phyloP scores from a whole-genome alignment of 2,888 invertebrate genomes.

The Physocephala rufipes region DNA sequence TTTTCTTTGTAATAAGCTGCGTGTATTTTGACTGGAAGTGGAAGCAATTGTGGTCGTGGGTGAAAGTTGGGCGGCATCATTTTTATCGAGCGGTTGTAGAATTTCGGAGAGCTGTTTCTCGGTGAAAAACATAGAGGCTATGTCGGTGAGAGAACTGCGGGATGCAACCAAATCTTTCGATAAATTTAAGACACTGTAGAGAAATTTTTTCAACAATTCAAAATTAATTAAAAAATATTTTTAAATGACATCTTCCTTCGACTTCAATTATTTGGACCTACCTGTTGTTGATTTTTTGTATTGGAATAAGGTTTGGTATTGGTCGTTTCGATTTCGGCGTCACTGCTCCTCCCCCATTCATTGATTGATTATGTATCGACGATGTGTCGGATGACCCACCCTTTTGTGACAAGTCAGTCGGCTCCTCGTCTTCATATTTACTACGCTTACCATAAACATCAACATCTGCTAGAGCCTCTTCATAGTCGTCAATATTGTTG shows the following conservation, averaged over 20 bases:
- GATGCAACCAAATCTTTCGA: constrained; percentile 60
- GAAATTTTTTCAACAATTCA: not conserved
- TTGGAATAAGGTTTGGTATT: constrained; percentile 80
- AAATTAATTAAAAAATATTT: not conserved
- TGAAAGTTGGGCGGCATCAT: constrained; percentile 56
- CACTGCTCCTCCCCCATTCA: constrained; percentile 53
- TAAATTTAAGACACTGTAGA: constrained; percentile 59
- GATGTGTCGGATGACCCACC: constrained; percentile 62
- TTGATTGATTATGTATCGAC: constrained; percentile 51
- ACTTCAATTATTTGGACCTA: constrained; percentile 43
- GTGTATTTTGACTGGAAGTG: constrained; percentile 51
- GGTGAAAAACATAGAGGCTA: constrained; percentile 67
- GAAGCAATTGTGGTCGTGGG: constrained; percentile 55
- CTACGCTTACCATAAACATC: constrained; percentile 55
- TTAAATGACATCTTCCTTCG: no score
- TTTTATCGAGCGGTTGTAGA: constrained; percentile 52
- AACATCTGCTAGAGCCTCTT: constrained; percentile 52
- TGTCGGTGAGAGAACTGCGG: constrained; percentile 67
- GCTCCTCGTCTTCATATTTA: constrained; percentile 60
- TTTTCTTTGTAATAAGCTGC: constrained; percentile 54
- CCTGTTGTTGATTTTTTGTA: constrained; percentile 65
- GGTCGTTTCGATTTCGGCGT: constrained; percentile 66
- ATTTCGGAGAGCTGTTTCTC: constrained; percentile 55
- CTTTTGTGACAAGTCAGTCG: constrained; percentile 65
- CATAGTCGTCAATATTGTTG: constrained; percentile 60